Base-by-base conservation (phyloP, 2,797 vertebrate genomes). In the Manis pentadactyla region DNA sequence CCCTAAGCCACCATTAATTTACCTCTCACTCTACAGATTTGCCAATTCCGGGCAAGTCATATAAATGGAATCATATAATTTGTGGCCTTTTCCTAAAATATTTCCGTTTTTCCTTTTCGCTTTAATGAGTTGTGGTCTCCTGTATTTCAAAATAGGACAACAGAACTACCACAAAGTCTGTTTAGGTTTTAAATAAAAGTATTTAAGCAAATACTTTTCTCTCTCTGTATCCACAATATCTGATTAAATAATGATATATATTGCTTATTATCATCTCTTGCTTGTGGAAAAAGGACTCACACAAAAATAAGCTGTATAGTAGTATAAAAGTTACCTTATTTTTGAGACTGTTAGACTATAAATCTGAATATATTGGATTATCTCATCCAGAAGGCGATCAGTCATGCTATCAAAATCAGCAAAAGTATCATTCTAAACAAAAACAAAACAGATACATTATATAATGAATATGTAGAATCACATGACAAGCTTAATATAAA, bases 401-500 rank as follows among this genome's bases (percentile, higher is more conserved):
- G 99, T 99, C 99, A 99, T 99, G 87, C 99, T 99, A 98, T 99
- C 99, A 99, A 99, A 99, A 98, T 99, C 99, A 97, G 99, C 99
- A 99, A 99, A 99, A 69, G 99, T 99, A 98, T 99, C 99, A 98
- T 99, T 99, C 99, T 99, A 99, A 95, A 91, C 18, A 98, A 97
- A 98, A 96, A 92, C 96, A 96, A 98, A 98, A 93, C 29, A 96
- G 78, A 97, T 5, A 93, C 5, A 63, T 86, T 88, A 77, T 25
- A 87, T 73, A 87, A 5, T 69, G 37, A 95, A 68, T 71, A 73
- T 46, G 17, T 77, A 84, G 31, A 79, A 59, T 95, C 27, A 90
- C 78, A 92, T 25, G 34, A 94, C 96, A 92, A 97, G 91, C 96
- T 96, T 5, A 5, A 59, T 71, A 90, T 71, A 95, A 93, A 71